These are phyloP conservation scores for Scopus umbretta DNA, from an alignment of 2,113 vertebrate genomes.

Conservation along the genomic window DNA sequence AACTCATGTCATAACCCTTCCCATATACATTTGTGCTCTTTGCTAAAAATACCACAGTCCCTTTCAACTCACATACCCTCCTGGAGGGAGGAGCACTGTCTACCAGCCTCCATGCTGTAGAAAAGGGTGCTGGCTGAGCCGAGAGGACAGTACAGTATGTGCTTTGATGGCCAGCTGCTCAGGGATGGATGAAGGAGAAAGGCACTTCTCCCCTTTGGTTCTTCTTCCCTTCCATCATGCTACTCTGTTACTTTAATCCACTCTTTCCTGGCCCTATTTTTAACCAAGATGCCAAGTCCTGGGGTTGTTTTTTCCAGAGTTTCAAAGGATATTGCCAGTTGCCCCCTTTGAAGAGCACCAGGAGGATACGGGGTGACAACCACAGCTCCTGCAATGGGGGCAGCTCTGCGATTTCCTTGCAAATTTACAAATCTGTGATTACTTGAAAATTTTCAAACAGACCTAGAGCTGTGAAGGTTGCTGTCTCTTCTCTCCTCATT, in stretches of 20 bases:
- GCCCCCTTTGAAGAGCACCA: neutral
- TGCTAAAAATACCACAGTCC: neutral
- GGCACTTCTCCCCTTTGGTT: neutral
- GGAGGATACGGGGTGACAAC: neutral
- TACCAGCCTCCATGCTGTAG: neutral
- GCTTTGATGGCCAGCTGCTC: neutral
- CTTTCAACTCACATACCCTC: accelerated
- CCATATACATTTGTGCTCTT: neutral
- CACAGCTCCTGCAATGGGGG: neutral
- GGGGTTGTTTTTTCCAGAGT: neutral
- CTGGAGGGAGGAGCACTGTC: neutral
- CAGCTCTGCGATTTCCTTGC: neutral
- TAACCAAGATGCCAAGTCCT: neutral
- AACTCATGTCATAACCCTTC: neutral
- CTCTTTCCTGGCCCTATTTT: neutral
- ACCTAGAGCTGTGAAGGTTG: neutral
- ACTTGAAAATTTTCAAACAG: neutral
- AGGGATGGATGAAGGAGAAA: neutral
- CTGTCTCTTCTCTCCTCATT: neutral
- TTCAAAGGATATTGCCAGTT: neutral
- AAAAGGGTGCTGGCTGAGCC: neutral
- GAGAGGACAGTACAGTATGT: neutral
- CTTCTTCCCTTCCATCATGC: neutral
- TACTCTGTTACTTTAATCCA: neutral
- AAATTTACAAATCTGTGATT: neutral